Base-by-base conservation (phyloP, 2,113 vertebrate genomes). In the Progne subis region DNA sequence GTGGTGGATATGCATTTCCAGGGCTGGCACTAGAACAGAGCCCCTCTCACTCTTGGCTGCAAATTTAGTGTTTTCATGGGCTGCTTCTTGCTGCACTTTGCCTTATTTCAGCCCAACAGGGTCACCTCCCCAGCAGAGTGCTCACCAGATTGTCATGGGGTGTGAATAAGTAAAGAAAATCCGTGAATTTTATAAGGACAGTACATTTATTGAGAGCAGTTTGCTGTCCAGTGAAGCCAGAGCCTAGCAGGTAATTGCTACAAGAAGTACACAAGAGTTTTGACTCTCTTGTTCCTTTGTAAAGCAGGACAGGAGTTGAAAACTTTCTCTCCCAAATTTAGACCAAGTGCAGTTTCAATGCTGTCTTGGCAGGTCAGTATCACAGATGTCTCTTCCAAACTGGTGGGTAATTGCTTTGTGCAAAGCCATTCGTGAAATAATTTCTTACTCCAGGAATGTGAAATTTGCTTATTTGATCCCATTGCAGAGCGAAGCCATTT, bases 371-470 rank as follows among this genome's bases (percentile, higher is more conserved):
- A 81, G 65, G 57, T 84, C 72, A 65, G 8, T 75, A 41, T 67
- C 57, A 50, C 79, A 86, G 72, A 34, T 5, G 2, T 74, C 59
- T 64, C 67, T 32, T 86, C 82, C 76, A 85, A 49, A 64, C 56
- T 12, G 3, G 18, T 56, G 57, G 18, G 23, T 47, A 59, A 84
- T 67, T 91, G 59, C 56, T 88, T 70, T 72, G 53, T 44, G 24
- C 83, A 37, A 70, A 82, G 56, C 64, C 28, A n/a, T 69, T 87
- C 7, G 19, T n/a, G 18, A 91, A 68, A 76, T 78, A 44, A 4
- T 82, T 80, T 94, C 90, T 91, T 77, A 56, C n/a, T 92, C 39
- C 53, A 72, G 57, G 76, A 95, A 90, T 63, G 24, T 44, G 34
- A 75, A 49, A 52, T 81, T 90, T 92, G 19, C 76, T 90, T 88